Evolutionary conservation across 1,140 invertebrate genomes (phyloP).

Genomic region (Lepidurus packardi): DNA sequence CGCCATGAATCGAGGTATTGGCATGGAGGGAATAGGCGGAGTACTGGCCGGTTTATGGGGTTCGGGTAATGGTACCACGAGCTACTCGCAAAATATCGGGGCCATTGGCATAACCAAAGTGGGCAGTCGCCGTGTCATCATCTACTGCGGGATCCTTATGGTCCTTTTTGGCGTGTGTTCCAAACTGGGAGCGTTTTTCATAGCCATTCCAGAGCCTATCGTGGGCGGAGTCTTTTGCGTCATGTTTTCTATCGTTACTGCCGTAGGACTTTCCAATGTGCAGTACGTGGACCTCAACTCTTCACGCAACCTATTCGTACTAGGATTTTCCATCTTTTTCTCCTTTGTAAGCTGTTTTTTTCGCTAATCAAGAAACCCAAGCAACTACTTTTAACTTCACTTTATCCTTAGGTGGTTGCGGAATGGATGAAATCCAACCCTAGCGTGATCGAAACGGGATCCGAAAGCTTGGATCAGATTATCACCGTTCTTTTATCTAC

Average conservation of each 20-base stretch:
- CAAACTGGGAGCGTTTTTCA: constrained; percentile 77
- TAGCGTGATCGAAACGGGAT: constrained; percentile 61
- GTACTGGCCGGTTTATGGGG: constrained; percentile 75
- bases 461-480: constrained; percentile 63
- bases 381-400: not conserved
- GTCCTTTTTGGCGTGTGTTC: constrained; percentile 70
- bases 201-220: constrained; percentile 82
- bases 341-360: constrained; percentile 54
- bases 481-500: constrained; percentile 73
- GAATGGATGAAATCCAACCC: constrained; percentile 65
- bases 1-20: constrained; percentile 79
- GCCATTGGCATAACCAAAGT: constrained; percentile 69
- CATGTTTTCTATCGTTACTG: constrained; percentile 79
- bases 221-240: constrained; percentile 80
- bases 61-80: constrained; percentile 76
- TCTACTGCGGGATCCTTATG: constrained; percentile 70
- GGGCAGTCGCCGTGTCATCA: constrained; percentile 76
- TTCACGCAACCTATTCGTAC: constrained; percentile 74
- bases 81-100: constrained; percentile 82
- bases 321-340: constrained; percentile 82
- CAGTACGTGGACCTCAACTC: constrained; percentile 77
- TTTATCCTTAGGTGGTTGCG: constrained; percentile 54
- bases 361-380: not conserved
- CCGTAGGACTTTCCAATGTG: constrained; percentile 72
- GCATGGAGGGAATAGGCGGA: constrained; percentile 74